phyloP scores from a whole-genome alignment of 2,797 vertebrate genomes.

The Vespertilio murinus region DNA sequence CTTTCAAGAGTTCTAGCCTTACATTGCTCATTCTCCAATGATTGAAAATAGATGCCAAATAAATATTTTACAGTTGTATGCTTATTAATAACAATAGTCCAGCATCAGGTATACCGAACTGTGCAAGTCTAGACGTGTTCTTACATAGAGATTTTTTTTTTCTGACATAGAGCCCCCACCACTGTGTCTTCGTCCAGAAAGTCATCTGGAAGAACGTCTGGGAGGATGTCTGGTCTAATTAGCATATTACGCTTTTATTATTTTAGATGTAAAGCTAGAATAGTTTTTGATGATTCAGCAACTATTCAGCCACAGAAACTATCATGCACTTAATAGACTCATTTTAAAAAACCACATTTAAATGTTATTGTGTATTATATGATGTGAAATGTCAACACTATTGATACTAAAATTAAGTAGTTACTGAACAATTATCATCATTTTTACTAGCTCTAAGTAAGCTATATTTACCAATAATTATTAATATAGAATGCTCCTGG shows the following conservation, averaged over 20 bases:
- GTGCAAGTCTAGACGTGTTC: neutral
- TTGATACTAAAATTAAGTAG: neutral
- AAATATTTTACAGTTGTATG: neutral
- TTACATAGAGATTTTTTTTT: neutral
- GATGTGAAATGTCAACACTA: neutral
- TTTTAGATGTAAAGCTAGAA: neutral
- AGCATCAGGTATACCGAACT: neutral
- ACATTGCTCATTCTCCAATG: neutral
- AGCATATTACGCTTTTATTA: too few species aligned
- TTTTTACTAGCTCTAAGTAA: slow-evolving; percentile 12
- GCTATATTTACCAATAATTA: neutral
- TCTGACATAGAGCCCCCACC: neutral
- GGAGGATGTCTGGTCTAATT: too few species aligned
- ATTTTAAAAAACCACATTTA: neutral
- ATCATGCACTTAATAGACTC: neutral
- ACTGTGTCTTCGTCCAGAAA: too few species aligned
- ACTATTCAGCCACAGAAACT: neutral
- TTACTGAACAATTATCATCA: neutral
- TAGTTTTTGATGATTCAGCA: neutral
- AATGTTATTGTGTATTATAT: neutral
- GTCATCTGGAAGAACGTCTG: too few species aligned
- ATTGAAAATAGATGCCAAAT: neutral
- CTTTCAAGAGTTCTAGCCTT: neutral
- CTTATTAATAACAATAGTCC: neutral
- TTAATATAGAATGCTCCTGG: neutral